phyloP scores from a whole-genome alignment of 2,888 invertebrate genomes.

The Sinopyrophorus schimmeli region DNA sequence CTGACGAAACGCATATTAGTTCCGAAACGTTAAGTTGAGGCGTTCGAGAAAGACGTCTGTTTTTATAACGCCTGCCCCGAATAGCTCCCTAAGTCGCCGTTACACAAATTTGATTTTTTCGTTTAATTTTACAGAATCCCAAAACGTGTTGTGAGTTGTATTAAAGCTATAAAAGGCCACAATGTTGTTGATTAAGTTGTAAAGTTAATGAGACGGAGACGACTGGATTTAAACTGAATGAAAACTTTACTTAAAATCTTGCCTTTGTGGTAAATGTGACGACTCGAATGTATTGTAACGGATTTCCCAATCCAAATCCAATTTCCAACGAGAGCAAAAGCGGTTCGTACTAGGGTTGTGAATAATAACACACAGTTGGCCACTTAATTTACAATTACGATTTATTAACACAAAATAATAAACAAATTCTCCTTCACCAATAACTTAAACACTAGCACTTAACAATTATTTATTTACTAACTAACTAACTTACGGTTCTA shows the following conservation, averaged over 20 bases:
- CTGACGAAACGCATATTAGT: constrained; percentile 50
- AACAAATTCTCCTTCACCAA: too few species aligned
- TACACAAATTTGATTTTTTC: constrained; percentile 47
- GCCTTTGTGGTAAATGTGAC: constrained; percentile 1
- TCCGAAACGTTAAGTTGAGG: constrained; percentile 51
- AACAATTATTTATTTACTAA: too few species aligned
- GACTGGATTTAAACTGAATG: constrained; percentile 41
- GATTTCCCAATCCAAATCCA: too few species aligned
- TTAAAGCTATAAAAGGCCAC: constrained; percentile 47
- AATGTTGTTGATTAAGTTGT: constrained; percentile 47
- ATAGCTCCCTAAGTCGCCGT: constrained; percentile 47
- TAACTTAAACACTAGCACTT: too few species aligned
- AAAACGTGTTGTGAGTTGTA: constrained; percentile 45
- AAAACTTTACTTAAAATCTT: constrained; percentile 30
- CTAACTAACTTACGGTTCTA: too few species aligned
- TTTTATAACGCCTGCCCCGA: constrained; percentile 47
- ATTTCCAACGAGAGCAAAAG: too few species aligned
- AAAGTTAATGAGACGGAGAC: constrained; percentile 47
- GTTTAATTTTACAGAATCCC: constrained; percentile 40
- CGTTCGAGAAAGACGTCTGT: constrained; percentile 37
- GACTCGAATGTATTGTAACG: too few species aligned
- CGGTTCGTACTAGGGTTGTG: too few species aligned
- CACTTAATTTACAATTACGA: too few species aligned
- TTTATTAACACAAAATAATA: too few species aligned
- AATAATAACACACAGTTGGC: too few species aligned